These are phyloP conservation scores for Pagrus major DNA, from an alignment of 2,113 vertebrate species.

Conservation along the genomic window DNA sequence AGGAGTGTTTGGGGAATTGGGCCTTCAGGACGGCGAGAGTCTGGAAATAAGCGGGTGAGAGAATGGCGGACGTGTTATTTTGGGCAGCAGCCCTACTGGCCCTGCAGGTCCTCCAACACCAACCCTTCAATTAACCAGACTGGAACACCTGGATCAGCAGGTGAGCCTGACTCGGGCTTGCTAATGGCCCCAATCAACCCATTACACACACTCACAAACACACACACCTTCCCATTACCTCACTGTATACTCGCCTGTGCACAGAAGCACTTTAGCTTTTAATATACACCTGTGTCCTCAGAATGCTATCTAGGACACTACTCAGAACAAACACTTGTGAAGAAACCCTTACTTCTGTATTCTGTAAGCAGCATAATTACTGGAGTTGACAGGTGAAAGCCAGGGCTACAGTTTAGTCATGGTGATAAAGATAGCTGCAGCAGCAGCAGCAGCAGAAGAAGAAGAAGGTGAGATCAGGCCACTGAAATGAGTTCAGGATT, in stretches of 20 bases:
- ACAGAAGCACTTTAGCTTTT: slow-evolving; percentile 57
- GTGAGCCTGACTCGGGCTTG: slow-evolving; percentile 65
- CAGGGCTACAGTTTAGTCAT: slow-evolving; percentile 38
- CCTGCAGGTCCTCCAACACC: slow-evolving; percentile 58
- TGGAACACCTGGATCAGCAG: slow-evolving; percentile 84
- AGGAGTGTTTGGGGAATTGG: slow-evolving; percentile 43
- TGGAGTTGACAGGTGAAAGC: slow-evolving; percentile 49
- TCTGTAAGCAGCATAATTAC: slow-evolving; percentile 50
- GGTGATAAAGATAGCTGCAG: slow-evolving; percentile 31
- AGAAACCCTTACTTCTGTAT: slow-evolving; percentile 53
- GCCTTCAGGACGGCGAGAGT: slow-evolving; percentile 23
- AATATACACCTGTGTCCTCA: slow-evolving; percentile 64
- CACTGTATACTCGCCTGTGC: slow-evolving; percentile 46
- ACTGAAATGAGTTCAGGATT: not conserved
- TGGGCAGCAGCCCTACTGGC: slow-evolving; percentile 34
- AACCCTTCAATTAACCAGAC: slow-evolving; percentile 74
- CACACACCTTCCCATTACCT: slow-evolving; percentile 47
- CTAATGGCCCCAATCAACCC: slow-evolving; percentile 76
- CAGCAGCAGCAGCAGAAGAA: slow-evolving; percentile 4
- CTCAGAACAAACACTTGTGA: slow-evolving; percentile 48
- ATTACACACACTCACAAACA: slow-evolving; percentile 53
- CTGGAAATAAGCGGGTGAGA: slow-evolving; percentile 30
- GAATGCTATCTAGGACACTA: slow-evolving; percentile 50
- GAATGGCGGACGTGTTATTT: slow-evolving; percentile 31
- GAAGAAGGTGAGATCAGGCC: slow-evolving; percentile 30